Evolutionary conservation across 1,140 invertebrate species (phyloP).

Genomic region (Rhynchophorus ferrugineus): DNA sequence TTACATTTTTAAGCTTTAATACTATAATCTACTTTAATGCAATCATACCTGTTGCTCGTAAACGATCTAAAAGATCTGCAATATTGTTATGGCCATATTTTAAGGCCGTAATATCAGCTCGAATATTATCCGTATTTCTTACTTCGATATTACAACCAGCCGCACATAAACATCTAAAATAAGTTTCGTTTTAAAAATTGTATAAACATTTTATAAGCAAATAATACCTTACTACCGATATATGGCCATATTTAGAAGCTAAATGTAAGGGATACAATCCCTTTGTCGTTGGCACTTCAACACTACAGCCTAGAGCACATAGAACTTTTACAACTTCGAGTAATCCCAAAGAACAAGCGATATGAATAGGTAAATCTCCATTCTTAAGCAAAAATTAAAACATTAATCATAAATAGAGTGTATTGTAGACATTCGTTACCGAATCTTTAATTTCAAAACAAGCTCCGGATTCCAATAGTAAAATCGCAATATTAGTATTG

Average conservation of each 20-base stretch:
- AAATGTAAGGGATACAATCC: conserved; percentile 68
- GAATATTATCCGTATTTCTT: conserved; percentile 64
- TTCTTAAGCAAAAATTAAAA: conserved; percentile 44
- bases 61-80: conserved; percentile 60
- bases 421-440: conserved; percentile 39
- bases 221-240: conserved; percentile 59
- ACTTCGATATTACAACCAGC: conserved; percentile 63
- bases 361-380: conserved; percentile 69
- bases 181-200: not conserved
- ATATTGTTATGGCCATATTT: conserved; percentile 71
- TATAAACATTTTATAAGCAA: not conserved
- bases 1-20: not conserved
- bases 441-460: conserved; percentile 61
- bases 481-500: conserved; percentile 51
- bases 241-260: conserved; percentile 65
- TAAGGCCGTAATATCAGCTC: conserved; percentile 73
- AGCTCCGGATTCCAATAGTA: conserved; percentile 62
- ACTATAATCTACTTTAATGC: not conserved
- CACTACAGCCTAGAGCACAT: conserved; percentile 65
- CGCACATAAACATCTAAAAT: conserved; percentile 59
- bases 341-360: conserved; percentile 61
- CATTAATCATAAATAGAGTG: not conserved
- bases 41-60: conserved; percentile 45
- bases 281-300: conserved; percentile 60
- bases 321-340: conserved; percentile 62